A percentile compares a stretch with the other conserved stretches of the same genome.
Conservation (phyloP, 2,888 invertebrate genomes). For the Athalia cordata region DNA sequence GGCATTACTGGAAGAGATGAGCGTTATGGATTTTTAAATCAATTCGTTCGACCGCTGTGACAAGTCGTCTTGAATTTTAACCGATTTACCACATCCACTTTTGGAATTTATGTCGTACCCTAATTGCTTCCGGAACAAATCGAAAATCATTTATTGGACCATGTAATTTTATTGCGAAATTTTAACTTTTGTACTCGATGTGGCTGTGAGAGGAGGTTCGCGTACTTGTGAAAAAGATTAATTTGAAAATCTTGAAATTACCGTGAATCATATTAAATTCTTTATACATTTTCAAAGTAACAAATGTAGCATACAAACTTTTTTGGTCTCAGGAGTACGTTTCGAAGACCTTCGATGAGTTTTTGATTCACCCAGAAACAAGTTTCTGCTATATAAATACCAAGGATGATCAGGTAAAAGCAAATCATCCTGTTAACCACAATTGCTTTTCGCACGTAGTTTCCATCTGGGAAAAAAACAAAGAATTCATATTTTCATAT, state of each 20-base stretch:
- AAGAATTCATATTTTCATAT: background rate
- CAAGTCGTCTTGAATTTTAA: too few species aligned
- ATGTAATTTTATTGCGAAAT: conserved; percentile 7
- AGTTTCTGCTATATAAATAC: conserved; percentile 57
- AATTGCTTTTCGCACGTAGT: conserved; percentile 52
- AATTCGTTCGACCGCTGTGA: too few species aligned
- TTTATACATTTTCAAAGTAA: conserved; percentile 14
- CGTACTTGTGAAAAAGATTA: too few species aligned
- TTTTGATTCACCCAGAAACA: conserved; percentile 56
- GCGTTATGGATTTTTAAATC: too few species aligned
- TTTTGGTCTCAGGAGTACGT: conserved; percentile 50
- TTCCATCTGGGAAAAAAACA: conserved; percentile 52
- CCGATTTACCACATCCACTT: too few species aligned
- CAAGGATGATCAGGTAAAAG: conserved; percentile 57
- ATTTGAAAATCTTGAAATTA: too few species aligned
- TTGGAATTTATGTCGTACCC: conserved; percentile 43
- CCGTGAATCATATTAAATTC: background rate
- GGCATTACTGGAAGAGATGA: conserved; percentile 55
- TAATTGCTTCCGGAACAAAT: background rate
- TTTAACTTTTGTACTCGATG: conserved; percentile 23
- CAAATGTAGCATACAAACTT: conserved; percentile 47
- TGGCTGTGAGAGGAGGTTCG: too few species aligned
- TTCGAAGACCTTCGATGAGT: conserved; percentile 52
- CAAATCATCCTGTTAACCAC: conserved; percentile 56
- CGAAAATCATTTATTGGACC: background rate